Evolutionary conservation across 2,888 invertebrate genomes (phyloP), one percentile per base, ranked within the genome.

Genomic region (Temnothorax rugatulus): DNA sequence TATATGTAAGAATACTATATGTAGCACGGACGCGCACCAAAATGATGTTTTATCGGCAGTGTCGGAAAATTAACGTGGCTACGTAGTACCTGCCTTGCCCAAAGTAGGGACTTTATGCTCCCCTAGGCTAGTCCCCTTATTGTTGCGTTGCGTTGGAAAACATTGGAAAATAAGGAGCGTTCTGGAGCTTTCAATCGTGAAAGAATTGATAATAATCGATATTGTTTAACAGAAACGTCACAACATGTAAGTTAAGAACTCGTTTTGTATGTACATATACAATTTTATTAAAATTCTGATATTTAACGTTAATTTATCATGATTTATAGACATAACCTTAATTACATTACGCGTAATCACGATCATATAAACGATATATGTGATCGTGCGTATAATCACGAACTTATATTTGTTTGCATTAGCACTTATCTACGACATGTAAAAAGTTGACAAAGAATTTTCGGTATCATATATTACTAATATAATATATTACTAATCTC

Each of bases 171-270:
- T 8, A 8, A 38, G 38, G 47, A 47, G 47, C 47, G 15, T 47
- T 2, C 52, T 7, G 25, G 21, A 57, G 5, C 25, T 61, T 61
- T 41, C 21, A 5, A 41, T 41, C 21, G 41, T 13, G 38, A 41
- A 64, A 21, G 5, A 64, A 64, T 64, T 44, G 29, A 68, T 50
- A 25, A 29, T 68, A 47, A 47, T 68, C 11, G 2, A 9, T 50
- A 29, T 15, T 66, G 4, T 66, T 66, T 66, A 44, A 66, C 5
- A 50, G 2, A 47, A 47, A 18, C 18, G 21, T 18, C 1, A 52
- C 5, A 77, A 29, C 54, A 77, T 77, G 76, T 77, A 68, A 77
- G 76, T 77, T 54, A n/a, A 68, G 29, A 54, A 54, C 41, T 8
- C 21, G 9, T 34, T 63, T 66, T 11, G 11, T 4, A 52, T 54